A percentile compares a stretch with the other conserved stretches of the same genome.
phyloP scores from a whole-genome alignment of 2,113 vertebrate species.

The Chaetorhynchus papuensis region DNA sequence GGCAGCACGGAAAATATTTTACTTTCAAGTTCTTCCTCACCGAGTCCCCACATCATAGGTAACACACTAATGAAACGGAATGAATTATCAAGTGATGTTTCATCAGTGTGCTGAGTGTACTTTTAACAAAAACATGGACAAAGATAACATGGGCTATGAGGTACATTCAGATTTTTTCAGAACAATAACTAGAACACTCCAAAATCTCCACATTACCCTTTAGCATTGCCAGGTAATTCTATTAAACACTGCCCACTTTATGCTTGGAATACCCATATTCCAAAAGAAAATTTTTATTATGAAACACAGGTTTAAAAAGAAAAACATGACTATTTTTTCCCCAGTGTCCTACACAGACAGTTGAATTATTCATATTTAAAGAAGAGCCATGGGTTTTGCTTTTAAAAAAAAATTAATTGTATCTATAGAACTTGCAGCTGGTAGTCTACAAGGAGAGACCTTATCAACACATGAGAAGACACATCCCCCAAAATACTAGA shows the following conservation, averaged over 20 bases:
- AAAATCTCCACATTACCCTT: not conserved
- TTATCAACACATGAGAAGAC: not conserved
- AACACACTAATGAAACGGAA: not conserved
- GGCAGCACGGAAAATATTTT: not conserved
- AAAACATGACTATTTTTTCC: not conserved
- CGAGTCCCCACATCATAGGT: not conserved
- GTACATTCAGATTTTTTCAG: not conserved
- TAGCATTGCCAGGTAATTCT: not conserved
- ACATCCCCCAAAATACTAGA: not conserved
- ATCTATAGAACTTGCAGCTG: not conserved
- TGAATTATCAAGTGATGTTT: not conserved
- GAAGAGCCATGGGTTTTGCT: not conserved
- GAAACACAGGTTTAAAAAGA: not conserved
- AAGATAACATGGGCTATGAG: not conserved
- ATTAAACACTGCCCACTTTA: not conserved
- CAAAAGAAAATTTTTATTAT: not conserved
- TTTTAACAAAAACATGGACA: not conserved
- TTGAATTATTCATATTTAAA: not conserved
- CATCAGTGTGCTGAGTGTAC: not conserved
- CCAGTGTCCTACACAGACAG: not conserved
- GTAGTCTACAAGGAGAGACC: not conserved
- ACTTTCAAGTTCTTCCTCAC: not conserved
- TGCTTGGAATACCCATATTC: not conserved
- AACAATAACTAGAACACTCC: not conserved
- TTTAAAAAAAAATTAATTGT: not conserved